A percentile compares a stretch with the other conserved stretches of the same genome.
Evolutionary conservation across 2,797 vertebrate species (phyloP).

Genomic region (Falco cherrug): DNA sequence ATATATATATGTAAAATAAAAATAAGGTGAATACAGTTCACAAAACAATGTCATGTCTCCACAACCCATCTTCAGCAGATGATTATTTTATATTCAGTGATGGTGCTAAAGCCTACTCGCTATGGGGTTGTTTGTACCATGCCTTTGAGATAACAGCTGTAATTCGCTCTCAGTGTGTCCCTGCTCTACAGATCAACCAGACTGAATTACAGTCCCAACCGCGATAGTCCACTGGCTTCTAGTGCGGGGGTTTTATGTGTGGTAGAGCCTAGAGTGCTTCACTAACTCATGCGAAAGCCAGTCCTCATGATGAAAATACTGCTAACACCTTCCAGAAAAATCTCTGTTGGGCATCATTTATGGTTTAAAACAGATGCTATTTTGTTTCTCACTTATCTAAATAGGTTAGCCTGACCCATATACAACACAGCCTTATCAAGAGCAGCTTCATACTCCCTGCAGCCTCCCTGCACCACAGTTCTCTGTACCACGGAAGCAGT

Average conservation of each 20-base stretch:
- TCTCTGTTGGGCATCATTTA: not conserved
- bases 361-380: not conserved
- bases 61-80: not conserved
- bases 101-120: not conserved
- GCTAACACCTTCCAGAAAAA: not conserved
- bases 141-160: not conserved
- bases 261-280: not conserved
- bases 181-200: not conserved
- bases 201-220: not conserved
- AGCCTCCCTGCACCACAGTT: not conserved
- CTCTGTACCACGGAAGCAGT: not conserved
- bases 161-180: not conserved
- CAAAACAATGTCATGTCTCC: not conserved
- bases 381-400: not conserved
- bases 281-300: not conserved
- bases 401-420: not conserved
- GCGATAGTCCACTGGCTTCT: not conserved
- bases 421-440: not conserved
- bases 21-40: not conserved
- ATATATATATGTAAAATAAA: too few relatives aligned
- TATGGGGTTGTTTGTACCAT: not conserved
- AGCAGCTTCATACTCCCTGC: not conserved
- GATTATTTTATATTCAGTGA: not conserved
- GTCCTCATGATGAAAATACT: not conserved
- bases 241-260: not conserved